Base-by-base conservation (phyloP, 2,888 invertebrate species). In the Oscheius sp. region DNA sequence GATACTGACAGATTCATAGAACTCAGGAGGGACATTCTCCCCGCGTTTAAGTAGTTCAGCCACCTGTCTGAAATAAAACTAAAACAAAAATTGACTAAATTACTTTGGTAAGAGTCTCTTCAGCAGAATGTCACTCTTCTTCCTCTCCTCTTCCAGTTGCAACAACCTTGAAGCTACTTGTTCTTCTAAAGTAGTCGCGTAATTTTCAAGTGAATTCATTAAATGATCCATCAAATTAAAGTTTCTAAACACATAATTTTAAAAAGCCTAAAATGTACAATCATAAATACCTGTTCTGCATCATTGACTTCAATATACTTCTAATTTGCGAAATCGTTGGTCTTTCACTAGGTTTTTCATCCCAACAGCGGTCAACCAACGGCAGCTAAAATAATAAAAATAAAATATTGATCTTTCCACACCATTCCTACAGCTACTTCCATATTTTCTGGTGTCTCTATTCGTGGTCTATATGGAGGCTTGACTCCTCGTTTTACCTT, bases 221-320 rank as follows among this genome's bases (percentile, higher is more conserved):
- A 84, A 81, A 53, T 84, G 84, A 69, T 84, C 84, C 84, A 84
- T 85, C 53, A 84, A 70, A 69, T 84, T 78, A 23, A 53, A 34
- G 3, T 37, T 33, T 34, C 71, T 63, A 23, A 17, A 42, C 29
- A 27, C 17, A 25, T 15, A 17, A 6, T 1, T 29, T 17, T 15
- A 37, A n/a, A 1, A 17, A 31, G 27, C 20, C 27, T n/a, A 61
- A 45, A 15, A 15, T 15, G 52, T 4, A 52, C 12, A 17, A 57
- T 10, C 17, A 8, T 10, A 29, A 27, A 31, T 37, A 75, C 75
- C 78, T 78, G 48, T 78, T 77, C 52, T 74, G 78, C 57, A 78
- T 77, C 83, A 84, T 84, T 39, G 74, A 72, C 53, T 68, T 64
- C 33, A 77, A 29, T 8, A 81, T 52, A 2, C 68, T 68, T 33